Conservation (phyloP, 2,888 invertebrate genomes). For the Callyntrura sp. region DNA sequence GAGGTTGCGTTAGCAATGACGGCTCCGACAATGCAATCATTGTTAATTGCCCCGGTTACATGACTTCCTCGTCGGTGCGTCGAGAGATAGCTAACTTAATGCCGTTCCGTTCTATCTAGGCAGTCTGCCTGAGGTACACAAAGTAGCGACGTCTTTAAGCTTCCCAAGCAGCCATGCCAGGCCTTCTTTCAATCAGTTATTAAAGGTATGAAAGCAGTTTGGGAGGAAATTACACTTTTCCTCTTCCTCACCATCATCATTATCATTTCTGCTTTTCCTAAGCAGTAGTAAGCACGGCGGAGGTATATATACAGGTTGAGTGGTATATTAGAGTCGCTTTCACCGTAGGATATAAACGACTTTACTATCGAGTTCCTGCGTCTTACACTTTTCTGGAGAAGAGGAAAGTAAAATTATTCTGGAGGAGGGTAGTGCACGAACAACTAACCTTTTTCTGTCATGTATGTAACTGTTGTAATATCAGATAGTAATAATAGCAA, state of each 20-base stretch:
- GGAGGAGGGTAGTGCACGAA: background rate
- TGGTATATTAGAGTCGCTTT: background rate
- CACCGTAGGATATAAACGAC: background rate
- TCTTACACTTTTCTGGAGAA: no score
- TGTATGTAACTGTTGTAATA: slow-evolving; percentile 2
- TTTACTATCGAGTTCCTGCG: background rate
- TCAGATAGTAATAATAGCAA: background rate
- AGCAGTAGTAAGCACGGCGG: background rate
- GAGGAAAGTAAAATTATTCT: no score
- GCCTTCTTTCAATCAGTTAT: slow-evolving; percentile 62
- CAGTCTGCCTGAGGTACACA: background rate
- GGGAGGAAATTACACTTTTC: slow-evolving; percentile 70
- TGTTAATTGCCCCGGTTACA: slow-evolving; percentile 57
- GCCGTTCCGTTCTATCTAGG: background rate
- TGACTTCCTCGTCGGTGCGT: slow-evolving; percentile 35
- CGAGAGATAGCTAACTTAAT: slow-evolving; percentile 2
- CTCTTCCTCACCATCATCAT: slow-evolving; percentile 64
- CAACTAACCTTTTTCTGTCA: background rate
- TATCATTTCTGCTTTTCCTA: slow-evolving; percentile 61
- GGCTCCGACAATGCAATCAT: slow-evolving; percentile 53
- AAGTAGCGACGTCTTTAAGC: background rate
- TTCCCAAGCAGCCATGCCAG: background rate
- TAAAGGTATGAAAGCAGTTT: slow-evolving; percentile 63
- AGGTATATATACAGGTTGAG: background rate
- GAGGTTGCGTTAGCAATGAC: slow-evolving; percentile 20